These are phyloP conservation scores for Exephanes ischioxanthus DNA, from an alignment of 2,888 invertebrate species.

Conservation along the genomic window DNA sequence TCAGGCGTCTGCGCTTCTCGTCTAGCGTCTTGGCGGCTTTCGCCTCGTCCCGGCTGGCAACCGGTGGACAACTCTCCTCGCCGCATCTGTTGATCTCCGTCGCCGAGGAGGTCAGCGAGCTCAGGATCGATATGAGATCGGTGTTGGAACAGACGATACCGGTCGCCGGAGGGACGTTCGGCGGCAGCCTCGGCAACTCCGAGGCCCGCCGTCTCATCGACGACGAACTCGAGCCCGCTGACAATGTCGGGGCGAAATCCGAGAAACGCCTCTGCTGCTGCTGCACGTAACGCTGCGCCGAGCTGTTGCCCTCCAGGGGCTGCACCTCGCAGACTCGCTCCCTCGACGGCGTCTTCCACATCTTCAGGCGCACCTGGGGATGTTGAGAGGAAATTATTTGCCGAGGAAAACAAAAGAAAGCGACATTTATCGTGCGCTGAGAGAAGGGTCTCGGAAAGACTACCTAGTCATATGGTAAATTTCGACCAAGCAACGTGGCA, in stretches of 20 bases:
- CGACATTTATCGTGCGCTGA: no score
- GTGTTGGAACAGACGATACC: slow-evolving; percentile 94
- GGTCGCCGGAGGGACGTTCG: slow-evolving; percentile 80
- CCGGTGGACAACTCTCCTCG: slow-evolving; percentile 65
- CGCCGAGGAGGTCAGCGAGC: slow-evolving; percentile 92
- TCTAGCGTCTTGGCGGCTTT: slow-evolving; percentile 79
- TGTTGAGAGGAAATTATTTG: background rate
- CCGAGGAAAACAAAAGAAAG: no score
- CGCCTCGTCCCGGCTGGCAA: slow-evolving; percentile 64
- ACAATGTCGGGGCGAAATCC: slow-evolving; percentile 87
- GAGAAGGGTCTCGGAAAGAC: no score
- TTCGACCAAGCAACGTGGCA: no score
- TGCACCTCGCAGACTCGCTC: slow-evolving; percentile 93
- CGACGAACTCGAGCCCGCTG: slow-evolving; percentile 51
- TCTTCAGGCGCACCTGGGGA: slow-evolving; percentile 90
- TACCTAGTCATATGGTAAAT: no score
- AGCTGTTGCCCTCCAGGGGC: slow-evolving; percentile 89
- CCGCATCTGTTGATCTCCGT: slow-evolving; percentile 91
- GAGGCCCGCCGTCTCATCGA: slow-evolving; percentile 88
- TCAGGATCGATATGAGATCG: slow-evolving; percentile 92
- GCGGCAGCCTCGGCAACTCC: slow-evolving; percentile 88
- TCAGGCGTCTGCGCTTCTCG: slow-evolving; percentile 87
- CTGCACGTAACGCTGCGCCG: slow-evolving; percentile 84
- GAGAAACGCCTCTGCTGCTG: slow-evolving; percentile 88
- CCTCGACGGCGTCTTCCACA: slow-evolving; percentile 92